These are phyloP conservation scores for Brachionus paranguensis DNA, from an alignment of 1,140 invertebrate genomes.

Conservation along the genomic window DNA sequence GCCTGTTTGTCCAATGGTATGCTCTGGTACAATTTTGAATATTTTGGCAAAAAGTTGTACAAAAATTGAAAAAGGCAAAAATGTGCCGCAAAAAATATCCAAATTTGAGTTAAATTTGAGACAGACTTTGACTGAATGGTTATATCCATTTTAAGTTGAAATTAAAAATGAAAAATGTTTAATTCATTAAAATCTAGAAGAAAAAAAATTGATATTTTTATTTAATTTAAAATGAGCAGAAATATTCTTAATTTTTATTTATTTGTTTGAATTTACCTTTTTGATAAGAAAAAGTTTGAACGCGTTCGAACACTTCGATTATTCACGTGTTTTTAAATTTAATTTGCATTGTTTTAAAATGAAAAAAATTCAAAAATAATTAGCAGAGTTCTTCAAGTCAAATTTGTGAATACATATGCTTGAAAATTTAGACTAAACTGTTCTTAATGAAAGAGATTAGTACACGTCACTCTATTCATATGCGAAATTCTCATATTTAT, in stretches of 20 bases:
- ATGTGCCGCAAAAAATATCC: slow-evolving; percentile 30
- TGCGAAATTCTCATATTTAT: neutral
- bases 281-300: neutral
- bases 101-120: slow-evolving; percentile 36
- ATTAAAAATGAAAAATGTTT: neutral
- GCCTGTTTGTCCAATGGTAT: neutral
- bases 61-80: slow-evolving; percentile 37
- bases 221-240: neutral
- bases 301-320: neutral
- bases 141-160: slow-evolving; percentile 2
- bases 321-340: neutral
- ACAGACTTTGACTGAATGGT: slow-evolving; percentile 37
- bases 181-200: neutral
- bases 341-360: neutral
- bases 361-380: neutral
- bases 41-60: neutral
- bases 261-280: neutral
- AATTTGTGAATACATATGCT: neutral
- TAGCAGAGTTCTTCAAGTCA: neutral
- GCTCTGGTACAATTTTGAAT: neutral
- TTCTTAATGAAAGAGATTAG: neutral
- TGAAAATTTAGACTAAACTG: neutral
- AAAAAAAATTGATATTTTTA: neutral
- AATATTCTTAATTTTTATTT: neutral
- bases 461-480: neutral